A percentile compares a stretch with the other conserved stretches of the same genome.
Evolutionary conservation across 2,888 invertebrate genomes (phyloP).

Genomic region (Cryptus viduatorius): DNA sequence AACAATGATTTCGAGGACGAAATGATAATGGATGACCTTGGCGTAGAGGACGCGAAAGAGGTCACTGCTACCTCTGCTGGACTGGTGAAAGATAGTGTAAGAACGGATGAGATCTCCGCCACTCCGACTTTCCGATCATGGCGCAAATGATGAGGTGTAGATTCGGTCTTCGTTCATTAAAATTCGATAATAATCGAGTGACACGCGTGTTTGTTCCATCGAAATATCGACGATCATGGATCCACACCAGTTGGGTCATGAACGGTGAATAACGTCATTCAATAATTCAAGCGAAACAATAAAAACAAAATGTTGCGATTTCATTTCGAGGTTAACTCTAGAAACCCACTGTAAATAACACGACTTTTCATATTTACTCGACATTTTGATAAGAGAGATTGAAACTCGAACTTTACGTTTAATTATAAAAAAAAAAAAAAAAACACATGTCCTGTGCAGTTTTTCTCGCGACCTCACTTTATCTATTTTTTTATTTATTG

Average conservation of each 20-base stretch:
- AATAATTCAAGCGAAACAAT: background rate
- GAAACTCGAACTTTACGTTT: background rate
- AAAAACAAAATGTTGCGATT: background rate
- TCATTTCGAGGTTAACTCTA: constrained; percentile 76
- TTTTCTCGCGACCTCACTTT: background rate
- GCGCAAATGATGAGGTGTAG: constrained; percentile 80
- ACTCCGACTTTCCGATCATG: constrained; percentile 74
- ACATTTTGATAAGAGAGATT: background rate
- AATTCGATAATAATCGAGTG: constrained; percentile 73
- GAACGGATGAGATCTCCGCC: background rate
- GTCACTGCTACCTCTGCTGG: constrained; percentile 66
- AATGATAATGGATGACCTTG: constrained; percentile 64
- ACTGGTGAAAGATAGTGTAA: constrained; percentile 8
- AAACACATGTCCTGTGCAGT: background rate
- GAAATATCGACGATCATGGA: constrained; percentile 80
- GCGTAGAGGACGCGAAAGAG: constrained; percentile 64
- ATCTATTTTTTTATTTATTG: background rate
- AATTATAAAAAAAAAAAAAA: background rate
- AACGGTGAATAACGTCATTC: constrained; percentile 77
- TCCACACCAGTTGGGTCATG: constrained; percentile 81
- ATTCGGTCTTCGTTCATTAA: constrained; percentile 75
- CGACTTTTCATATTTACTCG: background rate
- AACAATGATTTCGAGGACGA: background rate
- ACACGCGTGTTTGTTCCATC: constrained; percentile 75
- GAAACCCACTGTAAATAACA: constrained; percentile 19